Evolutionary conservation across 2,888 invertebrate genomes (phyloP).

Genomic region (Hirtodrosophila cameraria): DNA sequence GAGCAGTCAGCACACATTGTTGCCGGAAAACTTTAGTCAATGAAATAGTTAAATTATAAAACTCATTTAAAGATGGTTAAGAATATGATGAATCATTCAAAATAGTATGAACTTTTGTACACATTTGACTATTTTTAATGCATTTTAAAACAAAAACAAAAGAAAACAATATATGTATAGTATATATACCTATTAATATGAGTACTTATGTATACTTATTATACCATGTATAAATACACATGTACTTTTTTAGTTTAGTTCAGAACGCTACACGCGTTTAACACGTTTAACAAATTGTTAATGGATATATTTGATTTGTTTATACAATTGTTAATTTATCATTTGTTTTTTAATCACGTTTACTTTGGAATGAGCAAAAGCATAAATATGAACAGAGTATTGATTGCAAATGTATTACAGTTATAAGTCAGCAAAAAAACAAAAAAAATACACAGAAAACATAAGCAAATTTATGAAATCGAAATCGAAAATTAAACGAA

Average conservation of each 20-base stretch:
- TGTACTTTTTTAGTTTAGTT: slow-evolving; percentile 63
- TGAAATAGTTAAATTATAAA: slow-evolving; percentile 60
- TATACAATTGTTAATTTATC: slow-evolving; percentile 66
- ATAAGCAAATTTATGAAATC: slow-evolving; percentile 35
- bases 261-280: slow-evolving; percentile 20
- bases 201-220: slow-evolving; percentile 44
- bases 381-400: slow-evolving; percentile 25
- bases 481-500: slow-evolving; percentile 22
- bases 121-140: slow-evolving; percentile 80
- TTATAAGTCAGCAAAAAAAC: slow-evolving; percentile 48
- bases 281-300: slow-evolving; percentile 71
- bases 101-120: slow-evolving; percentile 74
- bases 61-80: slow-evolving; percentile 42
- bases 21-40: slow-evolving; percentile 57
- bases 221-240: slow-evolving; percentile 61
- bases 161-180: slow-evolving; percentile 22
- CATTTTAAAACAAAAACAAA: slow-evolving; percentile 76
- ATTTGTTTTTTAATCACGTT: slow-evolving; percentile 34
- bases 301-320: slow-evolving; percentile 59
- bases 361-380: slow-evolving; percentile 49
- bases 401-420: slow-evolving; percentile 48
- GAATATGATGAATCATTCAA: slow-evolving; percentile 47
- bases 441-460: slow-evolving; percentile 31
- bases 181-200: slow-evolving; percentile 10
- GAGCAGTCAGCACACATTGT: slow-evolving; percentile 34